Conservation (phyloP, 2,113 vertebrate genomes). For the Balaeniceps rex region DNA sequence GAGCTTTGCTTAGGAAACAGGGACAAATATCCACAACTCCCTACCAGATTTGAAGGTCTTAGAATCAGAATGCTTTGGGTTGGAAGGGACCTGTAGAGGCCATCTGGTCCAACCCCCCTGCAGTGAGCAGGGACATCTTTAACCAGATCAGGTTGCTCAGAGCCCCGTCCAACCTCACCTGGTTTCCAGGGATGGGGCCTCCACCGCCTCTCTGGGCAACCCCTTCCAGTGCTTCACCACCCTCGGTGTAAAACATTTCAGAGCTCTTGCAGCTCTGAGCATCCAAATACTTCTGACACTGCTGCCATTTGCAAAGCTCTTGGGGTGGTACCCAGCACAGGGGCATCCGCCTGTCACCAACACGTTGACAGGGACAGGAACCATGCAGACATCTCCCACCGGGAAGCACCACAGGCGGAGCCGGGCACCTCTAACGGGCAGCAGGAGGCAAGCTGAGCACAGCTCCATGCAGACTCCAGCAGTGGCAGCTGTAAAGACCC, state of each 20-base stretch:
- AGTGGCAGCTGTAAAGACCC: neutral
- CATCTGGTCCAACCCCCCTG: no score
- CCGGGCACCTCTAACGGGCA: rapidly evolving
- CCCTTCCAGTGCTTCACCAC: no score
- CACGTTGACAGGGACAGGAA: rapidly evolving
- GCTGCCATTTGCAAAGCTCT: neutral
- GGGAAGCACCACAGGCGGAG: neutral
- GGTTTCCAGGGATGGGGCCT: no score
- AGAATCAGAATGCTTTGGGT: no score
- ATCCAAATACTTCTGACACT: rapidly evolving
- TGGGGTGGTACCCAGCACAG: rapidly evolving
- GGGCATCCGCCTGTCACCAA: neutral
- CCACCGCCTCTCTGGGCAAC: no score
- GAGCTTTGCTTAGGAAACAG: neutral
- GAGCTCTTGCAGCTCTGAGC: neutral
- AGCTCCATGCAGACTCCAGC: neutral
- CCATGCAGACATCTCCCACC: rapidly evolving
- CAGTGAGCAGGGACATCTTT: no score
- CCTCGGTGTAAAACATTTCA: no score
- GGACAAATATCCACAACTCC: neutral
- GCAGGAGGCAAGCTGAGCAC: neutral
- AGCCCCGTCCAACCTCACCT: no score
- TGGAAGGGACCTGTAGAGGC: no score
- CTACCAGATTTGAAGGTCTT: no score
- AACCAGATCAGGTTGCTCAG: no score